Percentiles rank a stretch among this genome's conserved stretches.
phyloP scores from a whole-genome alignment of 2,888 invertebrate species.

The Drosophila pegasa region DNA sequence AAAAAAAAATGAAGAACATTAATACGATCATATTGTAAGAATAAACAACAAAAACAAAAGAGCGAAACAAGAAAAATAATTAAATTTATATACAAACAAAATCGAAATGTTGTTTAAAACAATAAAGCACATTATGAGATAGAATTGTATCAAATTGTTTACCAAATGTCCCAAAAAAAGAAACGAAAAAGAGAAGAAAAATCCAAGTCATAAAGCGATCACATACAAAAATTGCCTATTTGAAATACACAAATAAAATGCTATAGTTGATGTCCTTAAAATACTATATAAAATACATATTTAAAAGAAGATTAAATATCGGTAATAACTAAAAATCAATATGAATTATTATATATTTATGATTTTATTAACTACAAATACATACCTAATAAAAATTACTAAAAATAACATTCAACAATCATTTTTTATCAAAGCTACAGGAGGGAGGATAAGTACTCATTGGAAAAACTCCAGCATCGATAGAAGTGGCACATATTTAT shows the following conservation, averaged over 20 bases:
- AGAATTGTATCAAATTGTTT: slow-evolving; percentile 35
- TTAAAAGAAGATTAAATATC: slow-evolving; percentile 45
- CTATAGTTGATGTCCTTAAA: slow-evolving; percentile 58
- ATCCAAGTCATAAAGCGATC: not conserved
- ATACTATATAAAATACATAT: slow-evolving; percentile 42
- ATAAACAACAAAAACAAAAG: slow-evolving; percentile 23
- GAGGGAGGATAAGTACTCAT: not conserved
- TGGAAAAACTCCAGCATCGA: too few relatives aligned
- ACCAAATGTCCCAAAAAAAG: slow-evolving; percentile 18
- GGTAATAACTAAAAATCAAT: slow-evolving; percentile 55
- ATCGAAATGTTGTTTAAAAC: slow-evolving; percentile 37
- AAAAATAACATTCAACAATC: slow-evolving; percentile 34
- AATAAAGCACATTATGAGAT: slow-evolving; percentile 19
- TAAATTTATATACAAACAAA: slow-evolving; percentile 20
- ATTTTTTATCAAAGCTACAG: not conserved
- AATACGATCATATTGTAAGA: slow-evolving; percentile 32
- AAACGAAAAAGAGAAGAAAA: slow-evolving; percentile 4
- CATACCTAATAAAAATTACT: slow-evolving; percentile 65
- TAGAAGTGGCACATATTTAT: too few relatives aligned
- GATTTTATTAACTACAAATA: slow-evolving; percentile 58
- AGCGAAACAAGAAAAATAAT: slow-evolving; percentile 22
- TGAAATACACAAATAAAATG: slow-evolving; percentile 41
- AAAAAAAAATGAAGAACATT: slow-evolving; percentile 30
- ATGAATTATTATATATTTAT: slow-evolving; percentile 63
- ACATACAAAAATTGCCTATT: slow-evolving; percentile 43